Base-by-base conservation (phyloP, 2,888 invertebrate genomes). In the Bellardia pandia region DNA sequence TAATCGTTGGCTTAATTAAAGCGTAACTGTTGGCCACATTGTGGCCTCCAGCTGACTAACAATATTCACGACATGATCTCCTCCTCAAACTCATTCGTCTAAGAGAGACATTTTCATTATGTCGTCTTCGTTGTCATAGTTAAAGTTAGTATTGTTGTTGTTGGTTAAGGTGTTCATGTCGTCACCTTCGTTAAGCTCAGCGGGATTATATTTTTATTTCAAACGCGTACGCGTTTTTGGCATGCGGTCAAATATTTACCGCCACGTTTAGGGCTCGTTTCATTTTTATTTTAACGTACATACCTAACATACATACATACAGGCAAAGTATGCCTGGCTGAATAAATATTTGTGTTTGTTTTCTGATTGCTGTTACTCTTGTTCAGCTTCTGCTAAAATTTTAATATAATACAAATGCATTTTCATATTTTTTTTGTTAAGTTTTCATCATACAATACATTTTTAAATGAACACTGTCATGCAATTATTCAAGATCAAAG, bases 1-100 rank as follows among this genome's bases (percentile, higher is more conserved):
- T 81, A 87, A 87, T 87, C 87, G 85, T 78, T 85, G 78, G 68
- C 69, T 87, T 87, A 85, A 87, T 87, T 85, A 87, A 87, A 87
- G 78, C 87, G 71, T 85, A 85, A 78, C 85, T 80, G 64, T 85
- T 87, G 85, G 81, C 81, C 87, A 85, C 87, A 85, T 85, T 85
- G 78, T 82, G 85, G 85, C 69, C 77, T 87, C 85, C 85, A 87
- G 81, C 87, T 78, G 87, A 23, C 75, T 66, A 78, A 71, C 60
- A 74, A 76, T 78, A 74, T 72, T 66, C 76, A 14, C 80, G 11
- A 37, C 71, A 76, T 60, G 76, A 71, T 53, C 62, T 71, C 16
- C 13, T 53, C 13, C 11, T 30, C 8, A 33, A 64, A 53, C 23
- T 56, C 6, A 60, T 40, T 66, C 72, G 11, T 42, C 45, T 40